Evolutionary conservation across 2,888 invertebrate genomes (phyloP), one percentile per base, ranked within the genome.

Genomic region (Baccha elongata): DNA sequence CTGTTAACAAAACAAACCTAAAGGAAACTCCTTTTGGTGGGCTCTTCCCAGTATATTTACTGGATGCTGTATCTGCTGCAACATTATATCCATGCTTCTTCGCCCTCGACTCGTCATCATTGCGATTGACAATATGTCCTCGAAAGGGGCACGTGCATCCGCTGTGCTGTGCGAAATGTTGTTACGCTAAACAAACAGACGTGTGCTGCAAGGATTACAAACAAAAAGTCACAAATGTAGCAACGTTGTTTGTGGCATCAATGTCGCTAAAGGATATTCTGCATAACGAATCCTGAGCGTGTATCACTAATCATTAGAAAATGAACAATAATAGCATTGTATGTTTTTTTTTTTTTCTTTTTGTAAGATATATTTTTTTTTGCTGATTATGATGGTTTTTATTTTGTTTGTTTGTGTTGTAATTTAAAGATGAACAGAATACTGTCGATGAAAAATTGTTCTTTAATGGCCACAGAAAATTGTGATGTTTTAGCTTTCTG

Each of bases 141-240:
- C 65, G 74, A 85, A 85, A 79, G 29, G 76, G 86, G 83, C 86
- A 86, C 86, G 86, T 86, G 86, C 73, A 79, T 84, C 84, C 79
- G 73, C n/a, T 79, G 48, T 85, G 71, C 83, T 71, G 68, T 83
- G 58, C 68, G 78, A 83, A 83, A 84, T 85, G 80, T 76, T 85
- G 85, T 86, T 85, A 79, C 79, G 85, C 85, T 69, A 78, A 86
- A 86, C 84, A 86, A 86, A 84, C 60, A 83, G 74, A 75, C 85
- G 84, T 83, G 84, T 75, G 86, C 73, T 67, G 65, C 37, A 78
- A 64, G 84, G 79, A 85, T 85, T 81, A 79, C 44, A 69, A 72
- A 74, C 76, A 85, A 84, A 81, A 84, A 81, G 79, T 79, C 73
- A 83, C 72, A 76, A 76, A 71, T 76, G 76, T 81, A 53, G 53